phyloP scores from a whole-genome alignment of 2,888 invertebrate genomes.

The Drosophila demipolita region DNA sequence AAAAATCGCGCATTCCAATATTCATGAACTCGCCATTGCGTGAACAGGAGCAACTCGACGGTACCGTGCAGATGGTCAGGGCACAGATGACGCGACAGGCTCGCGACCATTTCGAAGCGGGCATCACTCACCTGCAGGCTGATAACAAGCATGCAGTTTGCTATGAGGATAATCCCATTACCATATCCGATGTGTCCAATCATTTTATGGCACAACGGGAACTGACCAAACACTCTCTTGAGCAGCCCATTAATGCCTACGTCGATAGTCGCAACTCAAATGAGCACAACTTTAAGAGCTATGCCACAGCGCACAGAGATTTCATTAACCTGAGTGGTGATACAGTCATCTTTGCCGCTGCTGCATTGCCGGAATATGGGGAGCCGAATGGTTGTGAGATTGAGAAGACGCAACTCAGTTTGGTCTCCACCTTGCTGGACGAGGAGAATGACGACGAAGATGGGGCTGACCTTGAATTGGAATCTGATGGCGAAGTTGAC shows the following conservation, averaged over 20 bases:
- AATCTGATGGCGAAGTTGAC: slow-evolving; percentile 5
- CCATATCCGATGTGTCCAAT: slow-evolving; percentile 73
- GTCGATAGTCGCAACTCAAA: slow-evolving; percentile 41
- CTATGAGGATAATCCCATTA: slow-evolving; percentile 69
- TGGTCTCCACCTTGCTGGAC: slow-evolving; percentile 67
- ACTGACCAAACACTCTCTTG: slow-evolving; percentile 6
- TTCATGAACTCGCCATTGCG: slow-evolving; percentile 15
- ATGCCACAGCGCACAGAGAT: slow-evolving; percentile 31
- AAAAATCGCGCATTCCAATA: slow-evolving; percentile 39
- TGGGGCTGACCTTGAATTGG: neutral
- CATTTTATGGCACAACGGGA: slow-evolving; percentile 53
- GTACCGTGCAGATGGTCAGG: slow-evolving; percentile 44
- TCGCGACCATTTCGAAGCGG: slow-evolving; percentile 10
- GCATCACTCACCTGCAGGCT: neutral
- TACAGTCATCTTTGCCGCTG: slow-evolving; percentile 45
- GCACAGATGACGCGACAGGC: slow-evolving; percentile 33
- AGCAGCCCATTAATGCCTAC: slow-evolving; percentile 12
- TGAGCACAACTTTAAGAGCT: slow-evolving; percentile 43
- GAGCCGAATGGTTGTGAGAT: slow-evolving; percentile 38
- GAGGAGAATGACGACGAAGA: slow-evolving; percentile 36
- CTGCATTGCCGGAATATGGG: slow-evolving; percentile 7
- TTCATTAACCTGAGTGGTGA: slow-evolving; percentile 58
- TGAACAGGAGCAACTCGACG: slow-evolving; percentile 29
- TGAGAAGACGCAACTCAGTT: slow-evolving; percentile 65
- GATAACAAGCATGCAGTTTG: neutral